Evolutionary conservation across 2,797 vertebrate genomes (phyloP).

Genomic region (Hydrophis major): DNA sequence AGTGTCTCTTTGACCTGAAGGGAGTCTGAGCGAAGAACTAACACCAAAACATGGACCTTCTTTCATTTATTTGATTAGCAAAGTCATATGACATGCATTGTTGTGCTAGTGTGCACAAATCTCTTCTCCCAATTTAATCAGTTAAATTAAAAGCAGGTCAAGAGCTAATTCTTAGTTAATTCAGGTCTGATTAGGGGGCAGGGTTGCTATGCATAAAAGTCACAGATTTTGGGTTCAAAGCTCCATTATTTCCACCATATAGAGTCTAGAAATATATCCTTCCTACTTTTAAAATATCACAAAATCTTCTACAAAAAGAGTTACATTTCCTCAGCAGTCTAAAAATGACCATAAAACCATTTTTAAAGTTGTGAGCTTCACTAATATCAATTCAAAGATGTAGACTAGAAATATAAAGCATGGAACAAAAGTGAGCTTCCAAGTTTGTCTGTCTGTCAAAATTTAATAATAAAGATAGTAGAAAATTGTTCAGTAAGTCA

Average conservation of each 20-base stretch:
- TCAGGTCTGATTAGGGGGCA: neutral
- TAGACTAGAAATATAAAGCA: too few relatives aligned
- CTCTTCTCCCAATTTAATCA: neutral
- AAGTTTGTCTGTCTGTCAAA: too few relatives aligned
- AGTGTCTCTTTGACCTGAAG: neutral
- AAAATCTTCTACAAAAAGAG: neutral
- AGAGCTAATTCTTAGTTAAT: neutral
- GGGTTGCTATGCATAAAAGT: neutral
- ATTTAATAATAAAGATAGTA: too few relatives aligned
- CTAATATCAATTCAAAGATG: too few relatives aligned
- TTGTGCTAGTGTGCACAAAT: neutral
- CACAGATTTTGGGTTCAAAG: neutral
- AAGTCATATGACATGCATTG: neutral
- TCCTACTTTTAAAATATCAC: neutral
- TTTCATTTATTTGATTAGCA: neutral
- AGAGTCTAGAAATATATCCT: neutral
- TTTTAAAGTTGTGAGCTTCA: neutral
- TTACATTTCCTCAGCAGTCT: neutral
- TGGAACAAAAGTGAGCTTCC: too few relatives aligned
- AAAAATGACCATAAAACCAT: neutral
- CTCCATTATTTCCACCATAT: neutral
- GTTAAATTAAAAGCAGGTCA: neutral
- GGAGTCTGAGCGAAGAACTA: neutral
- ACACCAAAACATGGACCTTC: neutral
- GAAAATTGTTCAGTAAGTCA: too few relatives aligned